These are phyloP conservation scores for Athene noctua DNA, from an alignment of 2,113 vertebrate species.

Conservation along the genomic window DNA sequence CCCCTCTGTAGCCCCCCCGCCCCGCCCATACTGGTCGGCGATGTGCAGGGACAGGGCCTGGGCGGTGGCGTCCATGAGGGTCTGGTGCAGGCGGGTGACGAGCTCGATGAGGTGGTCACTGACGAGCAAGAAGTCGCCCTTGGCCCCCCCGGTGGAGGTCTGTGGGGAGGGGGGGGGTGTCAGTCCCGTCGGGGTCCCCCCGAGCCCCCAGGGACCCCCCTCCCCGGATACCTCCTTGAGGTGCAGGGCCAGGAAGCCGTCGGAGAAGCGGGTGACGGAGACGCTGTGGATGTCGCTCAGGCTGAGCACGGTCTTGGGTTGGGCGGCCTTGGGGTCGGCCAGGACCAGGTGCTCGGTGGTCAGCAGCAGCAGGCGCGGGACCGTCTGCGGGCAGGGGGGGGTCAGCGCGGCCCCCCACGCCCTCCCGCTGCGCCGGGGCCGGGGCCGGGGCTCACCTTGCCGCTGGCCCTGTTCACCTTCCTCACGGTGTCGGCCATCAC, in stretches of 20 bases:
- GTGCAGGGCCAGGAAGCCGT: constrained; percentile 75
- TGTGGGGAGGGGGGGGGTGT: background rate
- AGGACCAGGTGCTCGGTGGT: constrained; percentile 73
- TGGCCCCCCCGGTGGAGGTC: constrained; percentile 42
- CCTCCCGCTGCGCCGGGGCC: fast-evolving
- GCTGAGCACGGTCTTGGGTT: constrained; percentile 68
- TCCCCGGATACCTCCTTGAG: constrained; percentile 68
- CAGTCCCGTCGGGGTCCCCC: background rate
- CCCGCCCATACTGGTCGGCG: constrained; percentile 61
- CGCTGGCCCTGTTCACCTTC: constrained; percentile 76
- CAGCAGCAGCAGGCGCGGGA: constrained; percentile 71
- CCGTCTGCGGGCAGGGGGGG: background rate
- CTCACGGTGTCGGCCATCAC: constrained; percentile 70
- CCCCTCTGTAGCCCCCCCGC: background rate
- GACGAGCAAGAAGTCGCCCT: constrained; percentile 74
- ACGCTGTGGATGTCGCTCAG: constrained; percentile 60
- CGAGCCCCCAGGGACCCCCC: fast-evolving
- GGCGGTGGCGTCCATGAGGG: constrained; percentile 24
- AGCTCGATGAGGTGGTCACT: constrained; percentile 77
- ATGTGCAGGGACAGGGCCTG: constrained; percentile 64
- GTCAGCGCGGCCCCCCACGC: fast-evolving
- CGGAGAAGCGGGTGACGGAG: constrained; percentile 70
- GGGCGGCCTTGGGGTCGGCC: constrained; percentile 68
- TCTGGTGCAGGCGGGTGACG: constrained; percentile 67
- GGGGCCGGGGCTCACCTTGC: constrained; percentile 62